These are phyloP conservation scores for Heliconius congener DNA, from an alignment of 1,140 invertebrate genomes.

Conservation along the genomic window DNA sequence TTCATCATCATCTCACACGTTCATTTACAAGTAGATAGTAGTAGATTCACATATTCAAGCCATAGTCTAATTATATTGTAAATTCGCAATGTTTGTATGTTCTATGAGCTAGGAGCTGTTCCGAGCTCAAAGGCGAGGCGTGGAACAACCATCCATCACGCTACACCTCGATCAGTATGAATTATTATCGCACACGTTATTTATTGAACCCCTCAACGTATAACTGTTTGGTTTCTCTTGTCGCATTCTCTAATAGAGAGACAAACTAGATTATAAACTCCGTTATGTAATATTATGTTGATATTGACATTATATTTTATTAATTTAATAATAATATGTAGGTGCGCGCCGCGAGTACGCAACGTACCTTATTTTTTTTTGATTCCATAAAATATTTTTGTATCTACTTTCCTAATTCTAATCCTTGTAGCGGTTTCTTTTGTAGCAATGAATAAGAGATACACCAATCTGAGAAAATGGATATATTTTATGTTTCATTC, in stretches of 20 bases:
- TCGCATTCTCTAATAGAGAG: constrained; percentile 49
- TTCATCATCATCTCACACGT: background rate
- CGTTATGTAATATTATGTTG: constrained; percentile 16
- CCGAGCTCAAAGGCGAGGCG: constrained; percentile 23
- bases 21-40: background rate
- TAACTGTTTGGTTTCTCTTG: constrained; percentile 61
- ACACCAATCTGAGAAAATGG: too few species aligned
- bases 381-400: background rate
- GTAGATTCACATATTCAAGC: background rate
- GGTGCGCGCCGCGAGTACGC: background rate
- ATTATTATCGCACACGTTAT: constrained; percentile 59
- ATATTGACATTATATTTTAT: background rate
- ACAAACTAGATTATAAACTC: constrained; percentile 27
- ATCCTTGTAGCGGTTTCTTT: too few species aligned
- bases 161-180: constrained; percentile 46
- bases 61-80: background rate
- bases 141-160: constrained; percentile 41
- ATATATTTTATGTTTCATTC: too few species aligned
- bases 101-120: background rate
- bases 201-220: constrained; percentile 49
- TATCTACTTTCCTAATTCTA: too few species aligned
- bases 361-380: background rate
- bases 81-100: background rate
- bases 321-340: background rate
- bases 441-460: too few species aligned